These are phyloP conservation scores for Watsonalla cultraria DNA, from an alignment of 2,888 invertebrate species.

Conservation along the genomic window DNA sequence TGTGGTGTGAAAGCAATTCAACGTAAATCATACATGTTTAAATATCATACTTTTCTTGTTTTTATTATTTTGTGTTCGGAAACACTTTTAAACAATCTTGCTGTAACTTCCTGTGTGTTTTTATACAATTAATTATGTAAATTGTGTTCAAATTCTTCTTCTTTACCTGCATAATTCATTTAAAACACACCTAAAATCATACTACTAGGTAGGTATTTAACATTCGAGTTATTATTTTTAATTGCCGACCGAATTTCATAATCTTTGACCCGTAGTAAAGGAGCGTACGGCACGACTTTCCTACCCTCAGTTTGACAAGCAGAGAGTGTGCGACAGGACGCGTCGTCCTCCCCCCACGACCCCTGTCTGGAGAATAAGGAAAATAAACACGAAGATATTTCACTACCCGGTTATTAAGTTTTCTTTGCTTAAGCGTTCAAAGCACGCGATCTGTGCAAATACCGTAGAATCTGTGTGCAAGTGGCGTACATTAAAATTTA, in stretches of 20 bases:
- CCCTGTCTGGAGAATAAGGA: constrained; percentile 5
- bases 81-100: too few relatives aligned
- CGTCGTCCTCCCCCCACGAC: constrained; percentile 29
- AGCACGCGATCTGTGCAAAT: constrained; percentile 10
- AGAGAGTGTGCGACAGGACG: constrained; percentile 26
- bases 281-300: constrained; percentile 60
- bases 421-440: neutral
- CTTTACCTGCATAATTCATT: too few relatives aligned
- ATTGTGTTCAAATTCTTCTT: too few relatives aligned
- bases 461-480: constrained; percentile 10
- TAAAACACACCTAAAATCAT: too few relatives aligned
- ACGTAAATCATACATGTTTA: too few relatives aligned
- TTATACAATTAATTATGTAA: too few relatives aligned
- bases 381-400: constrained; percentile 62
- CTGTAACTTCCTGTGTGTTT: too few relatives aligned
- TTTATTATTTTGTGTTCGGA: too few relatives aligned
- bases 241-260: constrained; percentile 7
- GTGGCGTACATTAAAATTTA: constrained; percentile 12
- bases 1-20: too few relatives aligned
- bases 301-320: constrained; percentile 53
- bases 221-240: too few relatives aligned
- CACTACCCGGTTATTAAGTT: constrained; percentile 18
- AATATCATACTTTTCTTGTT: too few relatives aligned
- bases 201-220: too few relatives aligned
- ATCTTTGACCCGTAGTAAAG: constrained; percentile 62